phyloP scores from a whole-genome alignment of 2,797 vertebrate genomes.

The Luscinia luscinia region DNA sequence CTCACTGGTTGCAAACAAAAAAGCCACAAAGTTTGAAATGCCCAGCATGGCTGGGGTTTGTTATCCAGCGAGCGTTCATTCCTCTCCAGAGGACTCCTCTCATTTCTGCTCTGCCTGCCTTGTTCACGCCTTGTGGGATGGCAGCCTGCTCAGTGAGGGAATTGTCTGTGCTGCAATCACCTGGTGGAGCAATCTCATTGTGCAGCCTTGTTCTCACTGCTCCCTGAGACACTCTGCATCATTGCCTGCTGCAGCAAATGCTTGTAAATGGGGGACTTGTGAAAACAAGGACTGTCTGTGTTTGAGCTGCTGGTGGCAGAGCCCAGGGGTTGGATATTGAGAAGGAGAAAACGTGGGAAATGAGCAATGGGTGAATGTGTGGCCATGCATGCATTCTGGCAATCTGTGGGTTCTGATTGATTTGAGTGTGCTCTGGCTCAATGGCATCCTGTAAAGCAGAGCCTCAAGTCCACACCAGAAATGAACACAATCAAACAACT shows the following conservation, averaged over 20 bases:
- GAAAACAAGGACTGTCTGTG: neutral
- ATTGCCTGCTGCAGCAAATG: neutral
- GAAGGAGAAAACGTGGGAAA: neutral
- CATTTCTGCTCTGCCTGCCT: neutral
- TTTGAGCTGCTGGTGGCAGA: neutral
- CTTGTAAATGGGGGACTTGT: neutral
- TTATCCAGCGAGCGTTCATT: neutral
- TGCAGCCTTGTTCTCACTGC: neutral
- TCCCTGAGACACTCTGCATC: neutral
- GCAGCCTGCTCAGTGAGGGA: neutral
- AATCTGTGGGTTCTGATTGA: neutral
- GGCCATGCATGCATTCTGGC: neutral
- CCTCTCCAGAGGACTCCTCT: neutral
- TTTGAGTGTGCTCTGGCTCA: neutral
- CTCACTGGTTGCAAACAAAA: slow-evolving; percentile 76
- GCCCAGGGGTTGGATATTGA: neutral
- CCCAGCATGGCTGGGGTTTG: neutral
- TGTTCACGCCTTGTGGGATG: neutral
- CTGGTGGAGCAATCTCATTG: too few relatives aligned
- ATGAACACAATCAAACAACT: neutral
- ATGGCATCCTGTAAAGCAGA: neutral
- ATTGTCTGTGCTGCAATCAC: neutral
- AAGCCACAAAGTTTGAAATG: neutral
- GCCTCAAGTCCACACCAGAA: neutral
- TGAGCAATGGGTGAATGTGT: neutral